Evolutionary conservation across 2,888 invertebrate genomes (phyloP).

Genomic region (Nemapogon koenigi): DNA sequence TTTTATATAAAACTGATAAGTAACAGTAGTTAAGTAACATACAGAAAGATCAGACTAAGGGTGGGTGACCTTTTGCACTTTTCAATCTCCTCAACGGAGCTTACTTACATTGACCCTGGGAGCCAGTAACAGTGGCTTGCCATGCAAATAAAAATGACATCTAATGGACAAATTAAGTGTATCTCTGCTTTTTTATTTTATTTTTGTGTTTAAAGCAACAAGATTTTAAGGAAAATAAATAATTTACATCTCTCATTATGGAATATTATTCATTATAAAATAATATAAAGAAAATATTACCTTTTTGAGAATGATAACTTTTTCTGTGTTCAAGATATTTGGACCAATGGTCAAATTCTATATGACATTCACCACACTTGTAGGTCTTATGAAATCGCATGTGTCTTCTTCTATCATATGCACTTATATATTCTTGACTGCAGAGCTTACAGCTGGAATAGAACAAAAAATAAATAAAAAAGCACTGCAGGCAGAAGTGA

Average conservation of each 20-base stretch:
- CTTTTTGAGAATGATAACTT: conserved; percentile 31
- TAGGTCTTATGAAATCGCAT: conserved; percentile 49
- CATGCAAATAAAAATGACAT: no score
- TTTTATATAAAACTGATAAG: no score
- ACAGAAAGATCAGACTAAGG: no score
- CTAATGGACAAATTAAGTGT: no score
- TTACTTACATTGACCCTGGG: no score
- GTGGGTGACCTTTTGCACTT: no score
- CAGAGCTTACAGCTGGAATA: conserved; percentile 61
- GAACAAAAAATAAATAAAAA: conserved; percentile 5
- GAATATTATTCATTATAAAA: not conserved
- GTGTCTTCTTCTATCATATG: conserved; percentile 55
- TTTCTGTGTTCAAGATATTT: conserved; percentile 51
- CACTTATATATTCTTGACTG: conserved; percentile 45
- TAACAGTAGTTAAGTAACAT: no score
- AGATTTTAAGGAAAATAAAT: not conserved
- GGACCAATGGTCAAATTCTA: conserved; percentile 53
- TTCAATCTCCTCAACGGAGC: no score
- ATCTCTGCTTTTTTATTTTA: no score
- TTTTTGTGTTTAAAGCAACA: no score
- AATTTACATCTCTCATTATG: not conserved
- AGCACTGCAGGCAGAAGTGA: not conserved
- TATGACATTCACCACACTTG: conserved; percentile 48
- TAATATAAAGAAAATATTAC: conserved; percentile 21
- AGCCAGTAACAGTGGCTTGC: no score